Evolutionary conservation across 1,140 invertebrate species (phyloP), one percentile per base, ranked within the genome.

Genomic region (Cydia splendana): DNA sequence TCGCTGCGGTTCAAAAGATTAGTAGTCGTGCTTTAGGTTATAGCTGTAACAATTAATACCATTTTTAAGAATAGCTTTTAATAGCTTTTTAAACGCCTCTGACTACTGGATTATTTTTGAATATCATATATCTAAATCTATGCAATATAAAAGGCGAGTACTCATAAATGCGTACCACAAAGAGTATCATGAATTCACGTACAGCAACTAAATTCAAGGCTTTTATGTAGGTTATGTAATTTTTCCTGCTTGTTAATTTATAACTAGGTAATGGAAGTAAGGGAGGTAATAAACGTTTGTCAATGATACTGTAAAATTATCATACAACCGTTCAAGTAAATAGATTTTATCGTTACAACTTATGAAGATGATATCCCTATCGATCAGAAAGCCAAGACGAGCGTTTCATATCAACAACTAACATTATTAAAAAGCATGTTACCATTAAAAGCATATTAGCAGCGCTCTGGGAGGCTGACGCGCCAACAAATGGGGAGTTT

Each of bases 391-490:
- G 48, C 20, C 51, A 74, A 48, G 73, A 74, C 5, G 38, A 53
- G 28, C 13, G 42, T 74, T 71, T 71, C 34, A 71, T 74, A 74
- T 74, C 73, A 53, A 42, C 45, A 74, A 10, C 45, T 7, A 51
- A 48, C 38, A 51, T 74, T 51, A 53, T 74, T 74, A 74, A 82
- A 81, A 87, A 82, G 73, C 73, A 79, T 81, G 80, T 82, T 80
- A 85, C 75, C 76, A 84, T 84, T 84, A 84, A 84, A 87, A 85
- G 65, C 75, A 77, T 82, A 86, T 87, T 87, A 87, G 80, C 76
- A 79, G 75, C 85, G 78, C 86, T 67, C 82, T 88, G 85, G 84
- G 84, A 81, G 83, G 84, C 82, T 86, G 87, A 85, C 85, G 83
- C 73, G 53, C 53, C 80, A 80, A 91, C 85, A 85, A 87, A 88